Conservation (phyloP, 2,113 vertebrate species). For the Acinonyx jubatus region DNA sequence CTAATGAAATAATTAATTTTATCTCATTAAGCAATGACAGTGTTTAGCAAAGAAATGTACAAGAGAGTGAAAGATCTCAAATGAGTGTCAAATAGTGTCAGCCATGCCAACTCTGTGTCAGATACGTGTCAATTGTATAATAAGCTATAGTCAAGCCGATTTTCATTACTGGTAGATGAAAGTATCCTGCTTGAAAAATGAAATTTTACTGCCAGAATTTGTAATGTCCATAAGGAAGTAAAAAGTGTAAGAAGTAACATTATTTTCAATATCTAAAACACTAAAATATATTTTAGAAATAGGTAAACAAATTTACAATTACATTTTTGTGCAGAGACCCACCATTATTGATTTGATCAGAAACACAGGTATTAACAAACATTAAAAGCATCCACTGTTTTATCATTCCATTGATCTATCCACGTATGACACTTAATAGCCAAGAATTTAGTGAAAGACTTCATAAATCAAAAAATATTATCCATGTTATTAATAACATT, state of each 20-base stretch:
- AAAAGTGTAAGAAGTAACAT: neutral
- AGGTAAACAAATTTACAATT: neutral
- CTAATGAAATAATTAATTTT: constrained; percentile 16
- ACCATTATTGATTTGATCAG: neutral
- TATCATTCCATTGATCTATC: neutral
- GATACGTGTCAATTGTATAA: neutral
- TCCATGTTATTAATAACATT: neutral
- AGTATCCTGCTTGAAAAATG: constrained; percentile 2
- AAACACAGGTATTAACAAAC: neutral
- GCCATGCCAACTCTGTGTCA: constrained; percentile 14
- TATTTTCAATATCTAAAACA: neutral
- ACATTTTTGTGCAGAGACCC: neutral
- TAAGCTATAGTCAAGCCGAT: neutral
- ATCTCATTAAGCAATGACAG: neutral
- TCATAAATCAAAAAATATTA: neutral
- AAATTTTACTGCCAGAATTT: constrained; percentile 5
- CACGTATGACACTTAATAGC: neutral
- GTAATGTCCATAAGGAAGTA: neutral
- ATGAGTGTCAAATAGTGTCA: neutral
- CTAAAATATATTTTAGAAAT: neutral
- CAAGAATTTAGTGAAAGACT: neutral
- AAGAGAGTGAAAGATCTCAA: neutral
- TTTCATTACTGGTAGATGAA: constrained; percentile 11
- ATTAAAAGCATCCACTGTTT: neutral
- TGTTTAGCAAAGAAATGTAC: neutral